Evolutionary conservation across 1,140 invertebrate genomes (phyloP).

Genomic region (Lordiphosa mommai): DNA sequence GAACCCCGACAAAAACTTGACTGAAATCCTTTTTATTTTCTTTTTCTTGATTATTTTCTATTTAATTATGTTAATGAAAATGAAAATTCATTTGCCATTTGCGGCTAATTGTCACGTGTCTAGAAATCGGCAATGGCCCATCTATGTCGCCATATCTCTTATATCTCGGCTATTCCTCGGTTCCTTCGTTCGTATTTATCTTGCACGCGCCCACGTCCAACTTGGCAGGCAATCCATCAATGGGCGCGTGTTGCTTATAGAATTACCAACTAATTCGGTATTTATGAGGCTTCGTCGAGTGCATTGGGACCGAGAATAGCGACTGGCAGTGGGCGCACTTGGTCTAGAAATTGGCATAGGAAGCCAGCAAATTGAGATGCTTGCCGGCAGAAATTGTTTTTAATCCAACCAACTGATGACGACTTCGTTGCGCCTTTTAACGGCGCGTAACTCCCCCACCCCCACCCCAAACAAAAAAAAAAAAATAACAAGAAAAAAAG

Average conservation of each 20-base stretch:
- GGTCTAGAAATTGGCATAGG: conserved; percentile 16
- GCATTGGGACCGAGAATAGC: conserved; percentile 57
- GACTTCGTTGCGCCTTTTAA: conserved; percentile 58
- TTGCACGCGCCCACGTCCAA: conserved; percentile 42
- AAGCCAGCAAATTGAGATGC: conserved; percentile 76
- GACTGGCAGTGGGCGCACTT: not conserved
- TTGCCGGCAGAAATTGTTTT: conserved; percentile 62
- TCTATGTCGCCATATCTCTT: conserved; percentile 31
- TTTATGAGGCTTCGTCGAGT: conserved; percentile 79
- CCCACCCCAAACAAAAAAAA: conserved; percentile 8
- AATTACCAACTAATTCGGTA: conserved; percentile 79
- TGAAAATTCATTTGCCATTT: conserved; percentile 65
- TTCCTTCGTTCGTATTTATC: conserved; percentile 15
- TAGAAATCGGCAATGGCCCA: conserved; percentile 17
- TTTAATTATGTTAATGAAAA: conserved; percentile 66
- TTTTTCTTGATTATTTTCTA: conserved; percentile 24
- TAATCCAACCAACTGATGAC: conserved; percentile 43
- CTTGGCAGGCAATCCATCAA: conserved; percentile 60
- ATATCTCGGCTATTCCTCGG: conserved; percentile 8
- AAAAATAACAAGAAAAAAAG: conserved; percentile 1
- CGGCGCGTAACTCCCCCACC: conserved; percentile 34
- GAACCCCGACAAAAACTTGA: not conserved
- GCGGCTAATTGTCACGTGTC: conserved; percentile 60
- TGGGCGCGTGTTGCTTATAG: conserved; percentile 79
- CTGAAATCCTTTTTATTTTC: conserved; percentile 5